Conservation (phyloP, 2,888 invertebrate species). For the Scotopteryx bipunctaria region DNA sequence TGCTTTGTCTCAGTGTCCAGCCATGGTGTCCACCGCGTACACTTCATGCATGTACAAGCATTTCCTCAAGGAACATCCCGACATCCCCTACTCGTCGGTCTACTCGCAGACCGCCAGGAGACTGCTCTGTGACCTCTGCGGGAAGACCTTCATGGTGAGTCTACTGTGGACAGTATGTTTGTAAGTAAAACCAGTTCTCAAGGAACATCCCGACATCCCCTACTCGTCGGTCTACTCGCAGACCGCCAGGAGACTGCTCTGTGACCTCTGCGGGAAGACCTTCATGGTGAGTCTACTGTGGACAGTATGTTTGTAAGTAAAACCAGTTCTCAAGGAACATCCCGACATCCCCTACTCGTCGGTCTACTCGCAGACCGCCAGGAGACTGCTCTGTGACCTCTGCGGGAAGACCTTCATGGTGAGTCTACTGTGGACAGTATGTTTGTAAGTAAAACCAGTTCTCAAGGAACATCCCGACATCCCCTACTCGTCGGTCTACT, state of each 20-base stretch:
- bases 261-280: conserved; percentile 26
- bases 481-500: conserved; percentile 22
- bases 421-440: no score
- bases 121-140: conserved; percentile 22
- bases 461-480: conserved; percentile 28
- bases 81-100: conserved; percentile 24
- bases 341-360: conserved; percentile 28
- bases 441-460: conserved; percentile 28
- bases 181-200: conserved; percentile 28
- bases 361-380: conserved; percentile 20
- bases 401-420: conserved; percentile 29
- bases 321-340: conserved; percentile 27
- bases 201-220: conserved; percentile 26
- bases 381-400: conserved; percentile 20
- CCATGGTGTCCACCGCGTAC: conserved; percentile 25
- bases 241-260: conserved; percentile 21
- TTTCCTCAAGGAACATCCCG: conserved; percentile 26
- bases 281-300: conserved; percentile 26
- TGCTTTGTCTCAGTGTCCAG: conserved; percentile 16
- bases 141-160: conserved; percentile 27
- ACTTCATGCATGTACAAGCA: conserved; percentile 28
- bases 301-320: no score
- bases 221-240: conserved; percentile 23
- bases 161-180: no score
- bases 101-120: conserved; percentile 22